These are phyloP conservation scores for Sterrhoptilus dennistouni DNA, from an alignment of 2,113 vertebrate species.

Conservation along the genomic window DNA sequence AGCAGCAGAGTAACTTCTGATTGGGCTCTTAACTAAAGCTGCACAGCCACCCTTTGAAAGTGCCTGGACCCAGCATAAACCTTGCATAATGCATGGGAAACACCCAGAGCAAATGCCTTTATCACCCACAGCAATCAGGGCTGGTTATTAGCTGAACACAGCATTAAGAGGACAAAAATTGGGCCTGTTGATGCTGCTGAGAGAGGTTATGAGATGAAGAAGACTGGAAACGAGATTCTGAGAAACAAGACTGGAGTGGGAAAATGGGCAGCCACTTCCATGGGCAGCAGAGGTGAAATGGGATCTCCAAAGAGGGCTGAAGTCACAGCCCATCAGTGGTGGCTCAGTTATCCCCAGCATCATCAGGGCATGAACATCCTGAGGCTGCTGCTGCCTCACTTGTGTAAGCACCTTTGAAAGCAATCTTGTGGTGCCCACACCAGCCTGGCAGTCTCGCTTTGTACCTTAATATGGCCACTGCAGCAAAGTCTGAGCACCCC, in stretches of 20 bases:
- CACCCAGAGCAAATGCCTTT: constrained; percentile 17
- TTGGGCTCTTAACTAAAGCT: constrained; percentile 18
- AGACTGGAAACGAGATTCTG: no score
- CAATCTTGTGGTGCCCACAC: not conserved
- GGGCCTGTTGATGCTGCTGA: not conserved
- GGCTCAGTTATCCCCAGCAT: not conserved
- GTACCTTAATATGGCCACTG: not conserved
- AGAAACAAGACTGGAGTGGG: not conserved
- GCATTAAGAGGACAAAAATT: not conserved
- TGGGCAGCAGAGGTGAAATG: not conserved
- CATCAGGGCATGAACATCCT: not conserved
- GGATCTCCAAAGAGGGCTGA: not conserved
- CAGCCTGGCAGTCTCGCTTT: not conserved
- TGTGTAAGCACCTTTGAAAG: not conserved
- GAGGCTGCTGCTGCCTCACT: not conserved
- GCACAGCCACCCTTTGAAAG: constrained; percentile 26
- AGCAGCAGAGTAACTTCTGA: not conserved
- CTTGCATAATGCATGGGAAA: constrained; percentile 34
- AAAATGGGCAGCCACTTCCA: not conserved
- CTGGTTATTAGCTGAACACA: not conserved
- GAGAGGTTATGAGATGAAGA: not conserved
- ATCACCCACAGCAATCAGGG: not conserved
- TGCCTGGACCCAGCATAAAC: not conserved
- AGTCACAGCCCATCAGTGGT: accelerated
- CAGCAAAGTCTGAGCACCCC: not conserved